Evolutionary conservation across 1,140 invertebrate genomes (phyloP).

Genomic region (Neoseiulus cucumeris): DNA sequence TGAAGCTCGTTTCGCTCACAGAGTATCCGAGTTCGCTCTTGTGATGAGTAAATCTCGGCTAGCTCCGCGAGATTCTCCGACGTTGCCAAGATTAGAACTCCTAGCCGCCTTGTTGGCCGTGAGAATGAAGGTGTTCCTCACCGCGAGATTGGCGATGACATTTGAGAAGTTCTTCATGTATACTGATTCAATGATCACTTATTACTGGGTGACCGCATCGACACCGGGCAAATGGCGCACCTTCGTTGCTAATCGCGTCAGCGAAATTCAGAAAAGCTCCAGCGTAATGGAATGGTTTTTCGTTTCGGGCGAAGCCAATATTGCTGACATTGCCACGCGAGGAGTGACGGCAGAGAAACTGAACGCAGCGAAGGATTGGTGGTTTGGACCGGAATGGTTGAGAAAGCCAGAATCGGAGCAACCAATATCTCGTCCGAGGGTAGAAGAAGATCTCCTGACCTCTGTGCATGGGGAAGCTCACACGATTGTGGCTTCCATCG

Average conservation of each 20-base stretch:
- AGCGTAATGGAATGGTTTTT: too few relatives aligned
- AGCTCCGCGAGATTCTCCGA: constrained; percentile 9
- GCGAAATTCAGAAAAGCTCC: not conserved
- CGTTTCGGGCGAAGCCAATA: too few relatives aligned
- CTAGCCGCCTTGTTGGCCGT: not conserved
- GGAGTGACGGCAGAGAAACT: too few relatives aligned
- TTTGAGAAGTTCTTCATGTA: too few relatives aligned
- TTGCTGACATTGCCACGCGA: too few relatives aligned
- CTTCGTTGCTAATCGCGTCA: not conserved
- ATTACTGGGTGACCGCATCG: too few relatives aligned
- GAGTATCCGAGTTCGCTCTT: not conserved
- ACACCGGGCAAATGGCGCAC: not conserved
- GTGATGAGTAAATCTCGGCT: constrained; percentile 16
- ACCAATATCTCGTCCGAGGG: not conserved
- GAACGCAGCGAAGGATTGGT: not conserved
- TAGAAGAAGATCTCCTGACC: not conserved
- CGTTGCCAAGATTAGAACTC: constrained; percentile 17
- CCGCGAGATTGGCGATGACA: not conserved
- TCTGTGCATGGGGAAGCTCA: not conserved
- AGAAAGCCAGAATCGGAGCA: not conserved
- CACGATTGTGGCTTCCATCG: not conserved
- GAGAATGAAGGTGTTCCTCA: not conserved
- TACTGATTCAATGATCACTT: too few relatives aligned
- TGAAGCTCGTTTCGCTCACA: too few relatives aligned
- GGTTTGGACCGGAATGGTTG: not conserved